Evolutionary conservation across 2,113 vertebrate species (phyloP), one percentile per base, ranked within the genome.

Genomic region (Collichthys lucidus): DNA sequence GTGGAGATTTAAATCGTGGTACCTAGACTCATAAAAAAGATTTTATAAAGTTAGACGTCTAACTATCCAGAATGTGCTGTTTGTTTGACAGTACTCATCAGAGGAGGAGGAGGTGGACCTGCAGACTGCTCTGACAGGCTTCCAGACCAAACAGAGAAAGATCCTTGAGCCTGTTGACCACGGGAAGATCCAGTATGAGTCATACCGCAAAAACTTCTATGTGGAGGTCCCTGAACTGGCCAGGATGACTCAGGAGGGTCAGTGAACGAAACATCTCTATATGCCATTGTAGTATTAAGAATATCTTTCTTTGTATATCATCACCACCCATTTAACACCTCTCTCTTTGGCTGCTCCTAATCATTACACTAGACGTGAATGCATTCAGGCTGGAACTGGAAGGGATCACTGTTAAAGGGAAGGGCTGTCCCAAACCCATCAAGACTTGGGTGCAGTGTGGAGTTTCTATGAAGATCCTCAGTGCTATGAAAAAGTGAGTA

Each of bases 381-480:
- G 90, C 95, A 0, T 96, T 96, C 94, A 95, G 98, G 17, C 82
- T 97, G 89, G 98, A 99, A 86, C 88, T 99, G 95, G 98, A 99
- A 69, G 98, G 98, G 22, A 99, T 99, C 87, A 95, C 75, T 0
- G 98, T 99, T 14, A 98, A 99, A 83, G 98, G 98, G 64, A 99
- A 99, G 91, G 97, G 97, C 79, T 99, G 98, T 78, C 97, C 98
- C 20, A 99, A 99, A 88, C 98, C 98, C 74, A 98, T 99, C 90
- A 99, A 97, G 93, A 96, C 97, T 59, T 99, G 98, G 98, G 98
- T 99, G 53, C 98, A 99, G 89, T 99, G 98, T 92, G 98, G 98
- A 17, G 98, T 98, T 73, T 99, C 98, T 19, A 99, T 99, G 98
- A 99, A 99, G 94, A 99, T 99, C 88, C 92, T 99, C 89, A 96